These are phyloP conservation scores for Oenanthe oenanthe DNA, from an alignment of 2,113 vertebrate species.

Conservation along the genomic window DNA sequence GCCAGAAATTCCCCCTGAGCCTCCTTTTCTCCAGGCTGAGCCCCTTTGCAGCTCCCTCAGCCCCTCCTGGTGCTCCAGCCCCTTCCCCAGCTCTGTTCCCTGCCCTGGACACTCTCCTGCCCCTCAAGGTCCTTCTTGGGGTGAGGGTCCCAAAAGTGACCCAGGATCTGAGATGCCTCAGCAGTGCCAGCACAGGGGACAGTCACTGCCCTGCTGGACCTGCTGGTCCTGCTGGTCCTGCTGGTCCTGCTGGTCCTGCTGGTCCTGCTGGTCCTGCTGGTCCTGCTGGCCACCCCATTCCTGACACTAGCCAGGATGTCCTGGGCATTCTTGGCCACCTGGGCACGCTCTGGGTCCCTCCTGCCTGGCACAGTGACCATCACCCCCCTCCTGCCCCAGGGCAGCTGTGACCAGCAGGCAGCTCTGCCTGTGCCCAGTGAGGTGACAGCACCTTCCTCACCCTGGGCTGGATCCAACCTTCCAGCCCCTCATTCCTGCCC, in stretches of 20 bases:
- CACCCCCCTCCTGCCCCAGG: neutral
- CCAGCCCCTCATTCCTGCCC: neutral
- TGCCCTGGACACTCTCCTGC: neutral
- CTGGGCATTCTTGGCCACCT: too few relatives aligned
- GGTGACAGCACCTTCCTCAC: neutral
- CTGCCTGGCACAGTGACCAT: neutral
- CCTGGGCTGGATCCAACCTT: neutral
- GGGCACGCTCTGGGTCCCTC: neutral
- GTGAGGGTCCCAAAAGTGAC: rapidly evolving
- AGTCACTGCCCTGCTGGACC: neutral
- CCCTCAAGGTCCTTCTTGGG: neutral
- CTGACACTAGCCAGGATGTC: neutral
- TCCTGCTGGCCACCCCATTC: neutral
- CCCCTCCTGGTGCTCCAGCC: rapidly evolving
- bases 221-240: neutral
- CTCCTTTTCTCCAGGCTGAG: neutral
- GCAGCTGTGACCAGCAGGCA: neutral
- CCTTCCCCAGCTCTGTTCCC: neutral
- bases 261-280: too few relatives aligned
- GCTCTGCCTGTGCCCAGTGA: neutral
- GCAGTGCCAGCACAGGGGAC: neutral
- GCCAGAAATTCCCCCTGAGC: neutral
- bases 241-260: neutral
- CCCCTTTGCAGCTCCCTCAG: neutral
- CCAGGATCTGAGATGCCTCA: neutral